Base-by-base conservation (phyloP, 2,113 vertebrate species). In the Oryzias melastigma region DNA sequence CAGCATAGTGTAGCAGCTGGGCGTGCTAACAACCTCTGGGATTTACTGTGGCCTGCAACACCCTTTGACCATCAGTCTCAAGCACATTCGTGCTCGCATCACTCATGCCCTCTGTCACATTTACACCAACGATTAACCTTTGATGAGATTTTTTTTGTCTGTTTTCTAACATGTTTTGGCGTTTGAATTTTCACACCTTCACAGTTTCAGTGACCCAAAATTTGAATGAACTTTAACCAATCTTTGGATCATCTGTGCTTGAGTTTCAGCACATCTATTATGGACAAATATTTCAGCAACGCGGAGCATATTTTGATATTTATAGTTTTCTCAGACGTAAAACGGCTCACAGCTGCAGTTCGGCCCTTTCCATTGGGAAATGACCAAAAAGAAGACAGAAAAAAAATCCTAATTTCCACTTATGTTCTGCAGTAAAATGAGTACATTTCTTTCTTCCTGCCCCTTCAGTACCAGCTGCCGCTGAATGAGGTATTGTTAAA, bases 11-110 rank as follows among this genome's bases (percentile, higher is more conserved):
- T 45, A 56, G 77, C 88, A 91, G 88, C 89, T 90, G 91, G 89
- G 73, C 54, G 65, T 68, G 84, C 85, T 91, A 92, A 92, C 82
- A 90, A 91, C 88, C 88, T 91, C 79, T 52, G 89, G 87, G 90
- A 92, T 53, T 62, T 68, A 50, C 59, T 62, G 71, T 80, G 67
- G 67, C 52, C 59, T 79, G 77, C 74, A 83, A 82, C 83, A 81
- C 82, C 73, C 71, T 77, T 64, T 35, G 56, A 66, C 40, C 57
- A 47, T 12, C 12, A 69, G 53, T 48, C 64, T 71, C 64, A 58
- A 58, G 83, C 68, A 56, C 42, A 62, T 20, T 54, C 68, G 53
- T 41, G 41, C 59, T 40, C 58, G 53, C 41, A 67, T 42, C 57
- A 63, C 54, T 65, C 52, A 5, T 55, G 42, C 67, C 53, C 54